Evolutionary conservation across 2,113 vertebrate species (phyloP), one percentile per base, ranked within the genome.

Genomic region (Arizona elegans): DNA sequence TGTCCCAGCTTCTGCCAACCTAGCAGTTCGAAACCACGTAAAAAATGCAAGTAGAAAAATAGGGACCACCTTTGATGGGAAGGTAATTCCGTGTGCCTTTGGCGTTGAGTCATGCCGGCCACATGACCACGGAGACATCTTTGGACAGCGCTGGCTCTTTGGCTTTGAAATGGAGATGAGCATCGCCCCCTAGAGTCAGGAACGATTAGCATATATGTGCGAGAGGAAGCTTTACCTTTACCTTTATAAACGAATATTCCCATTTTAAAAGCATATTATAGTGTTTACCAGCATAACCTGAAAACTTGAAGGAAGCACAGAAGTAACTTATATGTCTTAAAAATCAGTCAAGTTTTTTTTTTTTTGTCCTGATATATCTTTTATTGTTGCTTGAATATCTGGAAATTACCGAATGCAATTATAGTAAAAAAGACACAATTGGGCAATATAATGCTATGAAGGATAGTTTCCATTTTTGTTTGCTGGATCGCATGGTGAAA

Each of bases 401-500:
- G 86, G 56, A 86, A 86, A 91, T 91, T 21, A 52, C 26, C 21
- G 81, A 0, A 0, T 50, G 94, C 56, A 94, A 95, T 91, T 96
- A 81, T 95, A 96, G 92, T 85, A 87, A 53, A 87, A 87, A 93
- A 92, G 91, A 89, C 12, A 23, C 17, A 65, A 86, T 38, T 2
- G 87, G 96, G 90, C 87, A 94, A 65, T 92, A 92, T 93, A 13
- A 93, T 86, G 56, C 86, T 7, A 92, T 93, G 92, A 95, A 88
- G 93, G 94, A 95, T 96, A 92, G 91, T 24, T 88, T 87, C 89
- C 95, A 62, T 87, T 10, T 81, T 93, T 95, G 93, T 93, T 97
- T 95, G 95, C 93, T 93, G 87, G 56, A 95, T 93, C 91, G 96
- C 93, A 94, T 96, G 94, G 91, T 96, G 65, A 95, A 91, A 93